These are phyloP conservation scores for Prosapia bicincta DNA, from an alignment of 2,888 invertebrate species.

Conservation along the genomic window DNA sequence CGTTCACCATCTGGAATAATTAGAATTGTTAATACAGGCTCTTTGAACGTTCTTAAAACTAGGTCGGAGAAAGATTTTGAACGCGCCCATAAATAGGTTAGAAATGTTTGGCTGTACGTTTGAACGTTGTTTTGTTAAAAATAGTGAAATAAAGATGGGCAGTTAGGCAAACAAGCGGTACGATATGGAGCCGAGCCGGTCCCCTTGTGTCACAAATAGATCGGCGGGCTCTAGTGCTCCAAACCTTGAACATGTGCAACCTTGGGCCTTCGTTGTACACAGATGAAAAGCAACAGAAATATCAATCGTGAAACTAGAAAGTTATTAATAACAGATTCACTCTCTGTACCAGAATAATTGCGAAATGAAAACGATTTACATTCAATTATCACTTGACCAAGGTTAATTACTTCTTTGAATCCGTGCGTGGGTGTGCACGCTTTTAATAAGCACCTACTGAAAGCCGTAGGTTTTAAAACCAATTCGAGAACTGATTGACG, in stretches of 20 bases:
- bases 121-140: not conserved
- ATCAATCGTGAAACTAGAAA: not conserved
- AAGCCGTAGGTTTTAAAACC: too few species aligned
- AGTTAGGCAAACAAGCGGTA: not conserved
- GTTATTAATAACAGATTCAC: not conserved
- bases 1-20: too few species aligned
- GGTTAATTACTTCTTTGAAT: too few species aligned
- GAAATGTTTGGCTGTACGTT: not conserved
- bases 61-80: too few species aligned
- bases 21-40: too few species aligned
- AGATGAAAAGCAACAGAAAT: not conserved
- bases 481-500: too few species aligned
- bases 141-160: not conserved
- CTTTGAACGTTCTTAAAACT: too few species aligned
- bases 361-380: too few species aligned
- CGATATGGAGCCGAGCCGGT: not conserved
- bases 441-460: too few species aligned
- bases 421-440: too few species aligned
- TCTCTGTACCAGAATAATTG: too few species aligned
- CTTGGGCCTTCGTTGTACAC: not conserved
- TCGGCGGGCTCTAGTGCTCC: not conserved
- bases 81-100: not conserved
- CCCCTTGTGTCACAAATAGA: not conserved
- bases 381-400: too few species aligned
- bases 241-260: not conserved